Base-by-base conservation (phyloP, 2,797 vertebrate genomes). In the Syngnathus acus region DNA sequence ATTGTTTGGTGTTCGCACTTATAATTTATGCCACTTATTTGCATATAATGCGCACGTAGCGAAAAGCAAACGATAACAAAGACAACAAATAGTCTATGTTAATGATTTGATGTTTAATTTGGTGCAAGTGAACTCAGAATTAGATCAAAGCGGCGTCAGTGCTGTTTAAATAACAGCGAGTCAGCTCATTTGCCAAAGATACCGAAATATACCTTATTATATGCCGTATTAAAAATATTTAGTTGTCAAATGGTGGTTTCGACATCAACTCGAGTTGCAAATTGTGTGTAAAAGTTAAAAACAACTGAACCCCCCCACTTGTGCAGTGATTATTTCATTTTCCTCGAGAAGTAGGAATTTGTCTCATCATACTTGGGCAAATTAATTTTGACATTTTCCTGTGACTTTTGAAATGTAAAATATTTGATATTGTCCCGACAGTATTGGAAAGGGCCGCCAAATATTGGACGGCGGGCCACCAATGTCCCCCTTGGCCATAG, bases 141-240 rank as follows among this genome's bases (percentile, higher is more conserved):
- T 68, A 72, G 65, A 72, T 72, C 66, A 72, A 72, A 72, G 70
- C 38, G 68, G 70, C 38, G 47, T 58, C 45, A 19, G 19, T 65
- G 32, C 45, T 59, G 43, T 65, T 65, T 60, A 43, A 71, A 53
- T 21, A 43, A 23, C 21, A 45, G 21, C 45, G 37, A 57, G 54
- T 60, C 42, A n/a, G 48, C 60, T 66, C 53, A n/a, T 60, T 61
- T 26, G 26, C 51, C 21, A 38, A 43, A 42, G 61, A 64, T 38
- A 10, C 58, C n/a, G 40, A 65, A 45, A 47, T 64, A 47, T 19
- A 13, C 3, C 7, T 50, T 19, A 17, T 51, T 51, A n/a, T 51
- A n/a, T n/a, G 14, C 19, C 19, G 1, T 9, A 51, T 21, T 50
- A n/a, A 19, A 17, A 7, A 6, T 1, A 17, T 19, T 16, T 50